Evolutionary conservation across 2,113 vertebrate genomes (phyloP).

Genomic region (Tenrec ecaudatus): DNA sequence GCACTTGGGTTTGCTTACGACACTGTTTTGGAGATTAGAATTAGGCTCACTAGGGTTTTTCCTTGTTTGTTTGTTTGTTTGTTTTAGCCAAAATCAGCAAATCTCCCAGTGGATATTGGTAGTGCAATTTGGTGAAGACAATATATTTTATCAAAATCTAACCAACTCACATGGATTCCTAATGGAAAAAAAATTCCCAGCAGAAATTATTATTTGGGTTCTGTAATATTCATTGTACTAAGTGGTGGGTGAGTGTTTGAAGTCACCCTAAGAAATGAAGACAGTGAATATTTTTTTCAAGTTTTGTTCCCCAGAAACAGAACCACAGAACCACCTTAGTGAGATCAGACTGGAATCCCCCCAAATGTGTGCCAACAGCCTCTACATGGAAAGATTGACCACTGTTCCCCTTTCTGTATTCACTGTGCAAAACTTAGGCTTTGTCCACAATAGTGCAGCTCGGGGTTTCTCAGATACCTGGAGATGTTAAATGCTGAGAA

Average conservation of each 20-base stretch:
- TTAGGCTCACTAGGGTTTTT: not conserved
- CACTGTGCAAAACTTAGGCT: not conserved
- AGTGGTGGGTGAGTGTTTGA: not conserved
- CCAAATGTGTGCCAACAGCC: accelerated
- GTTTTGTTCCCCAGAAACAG: not conserved
- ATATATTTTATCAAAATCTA: not conserved
- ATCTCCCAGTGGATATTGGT: not conserved
- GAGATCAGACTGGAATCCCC: not conserved
- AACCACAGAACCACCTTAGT: not conserved
- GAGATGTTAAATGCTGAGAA: not conserved
- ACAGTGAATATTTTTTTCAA: not conserved
- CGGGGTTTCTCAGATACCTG: not conserved
- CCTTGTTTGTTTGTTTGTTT: too few relatives aligned
- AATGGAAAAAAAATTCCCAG: not conserved
- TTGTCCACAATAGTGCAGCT: not conserved
- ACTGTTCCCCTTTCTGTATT: not conserved
- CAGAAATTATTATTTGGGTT: not conserved
- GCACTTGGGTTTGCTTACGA: not conserved
- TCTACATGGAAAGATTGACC: not conserved
- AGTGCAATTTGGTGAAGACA: not conserved
- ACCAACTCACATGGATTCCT: not conserved
- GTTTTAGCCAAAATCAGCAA: not conserved
- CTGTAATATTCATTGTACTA: not conserved
- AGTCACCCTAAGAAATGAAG: not conserved
- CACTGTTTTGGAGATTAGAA: not conserved